A percentile compares a stretch with the other conserved stretches of the same genome.
phyloP scores from a whole-genome alignment of 2,113 vertebrate genomes.

The Gymnocephalus cernua region DNA sequence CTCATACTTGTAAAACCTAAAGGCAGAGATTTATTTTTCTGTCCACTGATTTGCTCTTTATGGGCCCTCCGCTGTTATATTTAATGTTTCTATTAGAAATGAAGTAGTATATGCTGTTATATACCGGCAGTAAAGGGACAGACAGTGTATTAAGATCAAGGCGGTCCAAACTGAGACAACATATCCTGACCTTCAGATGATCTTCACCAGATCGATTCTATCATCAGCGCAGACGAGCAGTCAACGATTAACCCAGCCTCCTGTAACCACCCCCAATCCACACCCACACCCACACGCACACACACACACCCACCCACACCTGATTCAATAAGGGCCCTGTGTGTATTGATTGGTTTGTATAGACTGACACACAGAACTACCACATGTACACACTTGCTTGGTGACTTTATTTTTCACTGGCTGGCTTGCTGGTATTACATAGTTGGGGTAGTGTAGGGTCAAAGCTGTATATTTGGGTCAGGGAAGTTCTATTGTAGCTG shows the following conservation, averaged over 20 bases:
- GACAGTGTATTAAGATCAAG: conserved; percentile 60
- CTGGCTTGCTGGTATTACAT: conserved; percentile 34
- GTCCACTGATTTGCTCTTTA: conserved; percentile 6
- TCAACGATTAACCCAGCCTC: conserved; percentile 76
- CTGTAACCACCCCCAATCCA: too few species aligned
- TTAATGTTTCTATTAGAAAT: conserved; percentile 32
- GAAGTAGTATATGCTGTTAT: conserved; percentile 5
- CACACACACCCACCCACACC: conserved; percentile 37
- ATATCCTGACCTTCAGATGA: conserved; percentile 80
- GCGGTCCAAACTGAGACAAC: conserved; percentile 67
- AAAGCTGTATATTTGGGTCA: conserved; percentile 13
- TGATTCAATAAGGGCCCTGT: conserved; percentile 38
- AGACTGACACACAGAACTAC: conserved; percentile 66
- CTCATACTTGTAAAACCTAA: background rate
- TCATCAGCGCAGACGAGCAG: conserved; percentile 74
- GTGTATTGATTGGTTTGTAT: conserved; percentile 72
- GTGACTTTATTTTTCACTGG: conserved; percentile 68
- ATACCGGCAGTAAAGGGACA: conserved; percentile 44
- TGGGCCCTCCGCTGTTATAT: background rate
- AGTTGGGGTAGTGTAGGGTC: background rate
- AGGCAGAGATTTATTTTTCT: conserved; percentile 5
- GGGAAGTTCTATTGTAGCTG: conserved; percentile 19
- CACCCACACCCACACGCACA: conserved; percentile 19
- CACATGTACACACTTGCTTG: conserved; percentile 58
- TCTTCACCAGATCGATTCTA: conserved; percentile 83